A percentile compares a stretch with the other conserved stretches of the same genome.
These are phyloP conservation scores for Digitonthophagus gazella DNA, from an alignment of 2,888 invertebrate genomes.

Conservation along the genomic window DNA sequence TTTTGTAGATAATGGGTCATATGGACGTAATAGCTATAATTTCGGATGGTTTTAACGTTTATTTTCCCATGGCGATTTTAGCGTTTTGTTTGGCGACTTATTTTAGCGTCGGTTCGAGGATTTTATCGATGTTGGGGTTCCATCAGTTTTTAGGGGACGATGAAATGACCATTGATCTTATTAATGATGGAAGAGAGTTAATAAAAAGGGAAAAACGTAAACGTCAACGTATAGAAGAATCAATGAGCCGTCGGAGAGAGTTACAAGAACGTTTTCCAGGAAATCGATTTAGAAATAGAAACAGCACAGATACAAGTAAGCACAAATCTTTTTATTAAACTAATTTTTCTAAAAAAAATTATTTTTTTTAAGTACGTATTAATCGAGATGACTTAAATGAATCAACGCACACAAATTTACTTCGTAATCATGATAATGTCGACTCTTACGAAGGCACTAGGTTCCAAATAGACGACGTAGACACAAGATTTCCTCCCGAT, in stretches of 20 bases:
- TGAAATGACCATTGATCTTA: constrained; percentile 87
- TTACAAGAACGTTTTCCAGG: constrained; percentile 66
- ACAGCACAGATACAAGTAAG: constrained; percentile 53
- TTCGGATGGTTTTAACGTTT: constrained; percentile 97
- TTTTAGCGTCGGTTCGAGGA: constrained; percentile 87
- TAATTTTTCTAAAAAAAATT: constrained; percentile 6
- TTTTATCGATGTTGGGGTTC: constrained; percentile 88
- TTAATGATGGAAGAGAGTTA: constrained; percentile 90
- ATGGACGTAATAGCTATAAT: constrained; percentile 98
- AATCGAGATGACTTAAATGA: constrained; percentile 61
- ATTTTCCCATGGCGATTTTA: constrained; percentile 96
- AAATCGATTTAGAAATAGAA: constrained; percentile 50
- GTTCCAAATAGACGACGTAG: constrained; percentile 44
- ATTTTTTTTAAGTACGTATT: constrained; percentile 49
- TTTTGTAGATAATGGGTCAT: constrained; percentile 89
- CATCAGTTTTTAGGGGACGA: constrained; percentile 97
- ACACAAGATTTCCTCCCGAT: constrained; percentile 48
- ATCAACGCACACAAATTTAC: constrained; percentile 74
- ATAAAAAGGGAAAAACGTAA: constrained; percentile 85
- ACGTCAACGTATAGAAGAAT: constrained; percentile 78
- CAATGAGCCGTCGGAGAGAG: constrained; percentile 70
- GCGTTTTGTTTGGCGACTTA: constrained; percentile 91
- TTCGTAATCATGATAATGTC: constrained; percentile 71
- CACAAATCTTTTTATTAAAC: neutral
- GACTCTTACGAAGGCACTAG: constrained; percentile 64